Percentiles rank a stretch among this genome's conserved stretches.
Evolutionary conservation across 30 jellyfish, hydroid and myxozoan species (phyloP).

Genomic region (Aurelia coerulea): DNA sequence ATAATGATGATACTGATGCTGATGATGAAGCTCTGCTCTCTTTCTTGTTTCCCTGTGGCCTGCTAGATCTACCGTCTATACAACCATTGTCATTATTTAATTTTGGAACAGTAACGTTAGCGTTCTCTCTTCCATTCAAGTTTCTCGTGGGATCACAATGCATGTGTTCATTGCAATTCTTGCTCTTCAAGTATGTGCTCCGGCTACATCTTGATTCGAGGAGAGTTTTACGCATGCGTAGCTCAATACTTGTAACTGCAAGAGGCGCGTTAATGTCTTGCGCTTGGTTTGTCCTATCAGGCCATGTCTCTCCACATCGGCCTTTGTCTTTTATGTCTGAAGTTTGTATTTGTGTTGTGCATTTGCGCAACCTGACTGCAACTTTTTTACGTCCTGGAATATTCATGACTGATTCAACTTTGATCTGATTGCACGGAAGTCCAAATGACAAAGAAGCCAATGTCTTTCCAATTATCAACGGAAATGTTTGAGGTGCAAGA

Average conservation of each 20-base stretch:
- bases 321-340: background rate
- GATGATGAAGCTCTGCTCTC: background rate
- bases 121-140: background rate
- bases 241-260: constrained; percentile 48
- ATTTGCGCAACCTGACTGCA: constrained; percentile 16
- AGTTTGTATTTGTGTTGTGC: no score
- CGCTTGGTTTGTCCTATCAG: background rate
- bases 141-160: no score
- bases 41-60: background rate
- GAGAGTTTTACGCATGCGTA: constrained; percentile 41
- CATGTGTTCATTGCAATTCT: background rate
- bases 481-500: constrained; percentile 27
- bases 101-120: background rate
- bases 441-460: constrained; percentile 52
- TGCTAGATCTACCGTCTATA: background rate
- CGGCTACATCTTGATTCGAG: background rate
- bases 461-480: constrained; percentile 16
- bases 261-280: constrained; percentile 12
- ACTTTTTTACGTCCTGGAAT: constrained; percentile 35
- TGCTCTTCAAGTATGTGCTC: background rate
- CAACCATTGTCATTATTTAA: no score
- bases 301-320: background rate
- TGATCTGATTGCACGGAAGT: constrained; percentile 13
- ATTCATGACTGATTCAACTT: constrained; percentile 44
- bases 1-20: background rate